phyloP scores from a whole-genome alignment of 2,888 invertebrate species.

The Eudasyphora cyanicolor region DNA sequence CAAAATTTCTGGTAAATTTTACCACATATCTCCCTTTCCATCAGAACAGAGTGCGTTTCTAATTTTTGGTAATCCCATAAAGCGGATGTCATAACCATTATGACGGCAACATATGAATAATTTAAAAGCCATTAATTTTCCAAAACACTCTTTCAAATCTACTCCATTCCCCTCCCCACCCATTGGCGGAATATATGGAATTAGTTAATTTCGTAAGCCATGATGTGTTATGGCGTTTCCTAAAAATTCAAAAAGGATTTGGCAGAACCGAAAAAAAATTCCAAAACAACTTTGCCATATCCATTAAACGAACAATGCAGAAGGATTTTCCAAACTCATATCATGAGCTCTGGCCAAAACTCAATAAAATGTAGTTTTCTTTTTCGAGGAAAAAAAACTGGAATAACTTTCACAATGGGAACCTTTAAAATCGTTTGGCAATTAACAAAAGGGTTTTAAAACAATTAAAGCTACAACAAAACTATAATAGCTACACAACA shows the following conservation, averaged over 20 bases:
- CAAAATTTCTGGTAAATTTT: neutral
- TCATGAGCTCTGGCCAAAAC: neutral
- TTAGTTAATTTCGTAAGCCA: neutral
- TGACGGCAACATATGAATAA: neutral
- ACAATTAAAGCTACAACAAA: slow-evolving; percentile 21
- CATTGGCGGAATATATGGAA: too few relatives aligned
- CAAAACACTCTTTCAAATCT: too few relatives aligned
- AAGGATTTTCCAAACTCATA: neutral
- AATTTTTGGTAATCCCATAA: neutral
- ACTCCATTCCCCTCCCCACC: neutral
- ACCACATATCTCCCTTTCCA: neutral
- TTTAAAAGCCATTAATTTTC: slow-evolving; percentile 24
- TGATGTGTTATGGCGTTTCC: neutral
- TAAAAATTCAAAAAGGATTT: neutral
- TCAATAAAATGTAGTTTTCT: neutral
- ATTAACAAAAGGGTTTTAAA: slow-evolving; percentile 50
- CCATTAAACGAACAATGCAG: slow-evolving; percentile 4
- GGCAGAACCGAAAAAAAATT: neutral
- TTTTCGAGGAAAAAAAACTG: neutral
- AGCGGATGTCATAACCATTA: neutral
- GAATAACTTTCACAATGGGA: neutral
- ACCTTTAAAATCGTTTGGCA: slow-evolving; percentile 37
- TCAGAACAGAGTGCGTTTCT: neutral
- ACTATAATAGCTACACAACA: neutral
- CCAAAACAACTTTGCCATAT: neutral